A percentile compares a stretch with the other conserved stretches of the same genome.
These are phyloP conservation scores for Python bivittatus DNA, from an alignment of 2,113 vertebrate genomes.

Conservation along the genomic window DNA sequence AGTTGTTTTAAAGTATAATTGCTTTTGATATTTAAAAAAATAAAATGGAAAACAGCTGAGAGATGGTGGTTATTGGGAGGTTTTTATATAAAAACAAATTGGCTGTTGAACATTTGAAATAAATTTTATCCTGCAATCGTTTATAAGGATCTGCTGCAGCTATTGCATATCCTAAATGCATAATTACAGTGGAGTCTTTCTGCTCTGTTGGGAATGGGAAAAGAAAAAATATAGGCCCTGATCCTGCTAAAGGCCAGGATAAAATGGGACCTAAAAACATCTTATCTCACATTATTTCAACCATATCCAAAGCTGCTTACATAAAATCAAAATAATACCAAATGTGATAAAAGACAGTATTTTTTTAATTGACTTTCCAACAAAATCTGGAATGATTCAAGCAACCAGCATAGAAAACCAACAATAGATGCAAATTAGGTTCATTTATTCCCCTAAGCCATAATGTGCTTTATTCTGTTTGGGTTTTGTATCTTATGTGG, in stretches of 20 bases:
- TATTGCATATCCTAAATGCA: constrained; percentile 57
- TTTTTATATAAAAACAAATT: constrained; percentile 35
- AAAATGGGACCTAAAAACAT: neutral
- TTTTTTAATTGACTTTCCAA: neutral
- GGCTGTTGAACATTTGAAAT: constrained; percentile 62
- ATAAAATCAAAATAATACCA: neutral
- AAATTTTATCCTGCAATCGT: constrained; percentile 63
- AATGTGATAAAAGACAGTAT: neutral
- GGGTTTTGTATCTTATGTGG: neutral
- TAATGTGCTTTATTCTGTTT: neutral
- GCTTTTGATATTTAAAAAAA: constrained; percentile 57
- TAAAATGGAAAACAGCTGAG: constrained; percentile 63
- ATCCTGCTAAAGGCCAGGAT: neutral
- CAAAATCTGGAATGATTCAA: neutral
- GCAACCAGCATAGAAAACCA: neutral
- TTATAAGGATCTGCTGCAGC: constrained; percentile 57
- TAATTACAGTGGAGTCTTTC: constrained; percentile 62
- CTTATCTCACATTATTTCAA: neutral
- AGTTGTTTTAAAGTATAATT: constrained; percentile 59
- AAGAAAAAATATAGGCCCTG: constrained; percentile 14
- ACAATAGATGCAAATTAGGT: neutral
- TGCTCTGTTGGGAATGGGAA: constrained; percentile 41
- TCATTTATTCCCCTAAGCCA: neutral
- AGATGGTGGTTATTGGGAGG: constrained; percentile 30
- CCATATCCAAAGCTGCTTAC: neutral